These are phyloP conservation scores for Autographa pulchrina DNA, from an alignment of 2,888 invertebrate genomes.

Conservation along the genomic window DNA sequence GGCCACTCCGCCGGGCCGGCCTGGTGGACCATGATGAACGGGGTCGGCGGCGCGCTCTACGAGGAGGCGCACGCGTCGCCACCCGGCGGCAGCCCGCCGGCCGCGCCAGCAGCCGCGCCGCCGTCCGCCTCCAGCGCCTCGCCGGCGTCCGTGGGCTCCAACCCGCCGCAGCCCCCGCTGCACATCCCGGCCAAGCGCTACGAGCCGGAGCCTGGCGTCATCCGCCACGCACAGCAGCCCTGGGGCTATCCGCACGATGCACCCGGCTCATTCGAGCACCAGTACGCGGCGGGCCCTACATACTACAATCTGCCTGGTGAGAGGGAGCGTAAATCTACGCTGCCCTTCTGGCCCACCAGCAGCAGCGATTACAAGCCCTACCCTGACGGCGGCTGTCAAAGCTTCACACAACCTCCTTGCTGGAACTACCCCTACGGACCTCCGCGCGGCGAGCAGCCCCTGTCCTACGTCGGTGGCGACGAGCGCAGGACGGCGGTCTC, in stretches of 20 bases:
- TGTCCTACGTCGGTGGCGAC: conserved; percentile 92
- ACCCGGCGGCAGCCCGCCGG: conserved; percentile 90
- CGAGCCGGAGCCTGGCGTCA: conserved; percentile 92
- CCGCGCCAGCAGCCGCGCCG: conserved; percentile 92
- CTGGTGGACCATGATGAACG: conserved; percentile 96
- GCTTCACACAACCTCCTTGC: conserved; percentile 92
- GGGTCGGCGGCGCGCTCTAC: conserved; percentile 93
- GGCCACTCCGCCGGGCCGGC: conserved; percentile 95
- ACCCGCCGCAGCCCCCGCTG: conserved; percentile 94
- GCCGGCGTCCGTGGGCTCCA: conserved; percentile 91
- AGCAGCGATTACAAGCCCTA: conserved; percentile 91
- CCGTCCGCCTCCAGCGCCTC: conserved; percentile 88
- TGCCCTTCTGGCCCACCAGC: conserved; percentile 92
- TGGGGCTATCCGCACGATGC: conserved; percentile 94
- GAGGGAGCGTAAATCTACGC: conserved; percentile 90
- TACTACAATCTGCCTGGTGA: conserved; percentile 93
- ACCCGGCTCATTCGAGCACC: conserved; percentile 91
- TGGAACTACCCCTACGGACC: conserved; percentile 92
- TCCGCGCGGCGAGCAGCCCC: conserved; percentile 91
- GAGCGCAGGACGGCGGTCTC: conserved; percentile 92
- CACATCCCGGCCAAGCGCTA: conserved; percentile 97
- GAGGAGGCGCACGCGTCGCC: conserved; percentile 92
- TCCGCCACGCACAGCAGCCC: conserved; percentile 93
- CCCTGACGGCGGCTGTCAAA: conserved; percentile 90
- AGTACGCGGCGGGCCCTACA: conserved; percentile 92